Evolutionary conservation across 1,140 invertebrate species (phyloP), one percentile per base, ranked within the genome.

Genomic region (Tribolium madens): DNA sequence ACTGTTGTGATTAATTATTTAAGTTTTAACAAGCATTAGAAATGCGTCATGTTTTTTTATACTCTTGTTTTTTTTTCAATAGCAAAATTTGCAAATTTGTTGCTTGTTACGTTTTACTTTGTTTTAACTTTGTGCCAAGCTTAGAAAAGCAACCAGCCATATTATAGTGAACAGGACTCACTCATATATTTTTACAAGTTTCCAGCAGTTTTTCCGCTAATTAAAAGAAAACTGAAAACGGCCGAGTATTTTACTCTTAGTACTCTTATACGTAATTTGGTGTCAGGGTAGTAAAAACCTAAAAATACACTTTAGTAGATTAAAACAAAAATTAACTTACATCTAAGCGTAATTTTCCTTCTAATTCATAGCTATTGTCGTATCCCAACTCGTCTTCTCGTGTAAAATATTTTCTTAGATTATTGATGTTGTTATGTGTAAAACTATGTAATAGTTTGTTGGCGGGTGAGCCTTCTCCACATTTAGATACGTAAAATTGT

Each of bases 241-340:
- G 82, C 83, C 83, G 83, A 84, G 83, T 84, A 83, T 81, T 78
- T 79, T 79, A 83, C 81, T 84, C 83, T 82, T 83, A 85, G 83
- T 85, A 86, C 83, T 81, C 81, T 83, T 86, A 86, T 86, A 86
- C 85, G 85, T 86, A 86, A 86, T 85, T 85, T 86, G 84, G 84
- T 86, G 85, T 86, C 85, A 86, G 85, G 85, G 85, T 86, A 86
- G 85, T 81, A 73, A 81, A 80, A 81, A 79, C 75, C 57, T 78
- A 80, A 73, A 82, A 81, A 64, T 79, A 73, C 60, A 68, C 60
- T 70, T 73, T 75, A 75, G 57, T 73, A 73, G 71, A 31, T 48
- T 73, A 50, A 50, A 47, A 73, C 15, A 26, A 68, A 75, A 75
- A 68, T 50, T 46, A 75, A 75, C 57, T 68, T 33, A 76, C 72